Conservation (phyloP, 2,113 vertebrate species). For the Corythornis cristatus region DNA sequence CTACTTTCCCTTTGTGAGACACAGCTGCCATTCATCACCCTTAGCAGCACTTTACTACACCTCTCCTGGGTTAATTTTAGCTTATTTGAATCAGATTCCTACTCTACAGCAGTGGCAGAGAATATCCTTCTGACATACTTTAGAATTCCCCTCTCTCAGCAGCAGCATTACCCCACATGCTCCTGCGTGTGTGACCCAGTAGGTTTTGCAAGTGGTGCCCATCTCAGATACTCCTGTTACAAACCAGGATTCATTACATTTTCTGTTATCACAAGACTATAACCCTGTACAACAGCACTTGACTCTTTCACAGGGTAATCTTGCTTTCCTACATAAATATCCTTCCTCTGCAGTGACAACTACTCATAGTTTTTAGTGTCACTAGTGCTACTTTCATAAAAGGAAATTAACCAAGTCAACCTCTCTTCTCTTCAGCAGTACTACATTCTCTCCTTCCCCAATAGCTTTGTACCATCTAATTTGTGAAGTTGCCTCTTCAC, state of each 20-base stretch:
- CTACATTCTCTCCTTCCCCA: not conserved
- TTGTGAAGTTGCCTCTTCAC: not conserved
- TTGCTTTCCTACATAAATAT: accelerated
- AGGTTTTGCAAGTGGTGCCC: not conserved
- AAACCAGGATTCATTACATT: not conserved
- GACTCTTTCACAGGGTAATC: not conserved
- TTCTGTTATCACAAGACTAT: not conserved
- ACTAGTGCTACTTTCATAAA: not conserved
- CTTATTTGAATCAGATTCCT: not conserved
- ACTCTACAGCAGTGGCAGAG: not conserved
- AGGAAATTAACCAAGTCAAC: not conserved
- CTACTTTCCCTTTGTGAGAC: not conserved
- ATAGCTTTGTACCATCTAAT: not conserved
- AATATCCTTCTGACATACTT: not conserved
- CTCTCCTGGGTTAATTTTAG: not conserved
- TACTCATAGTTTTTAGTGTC: not conserved
- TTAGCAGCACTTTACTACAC: not conserved
- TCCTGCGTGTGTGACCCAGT: accelerated
- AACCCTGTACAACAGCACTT: not conserved
- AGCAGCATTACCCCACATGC: not conserved
- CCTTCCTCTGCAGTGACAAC: not conserved
- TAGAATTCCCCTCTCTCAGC: not conserved
- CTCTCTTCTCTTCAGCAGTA: not conserved
- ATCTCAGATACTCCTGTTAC: not conserved
- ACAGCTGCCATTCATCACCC: not conserved